Base-by-base conservation (phyloP, 92 coral and sea anemone genomes). In the Metridium senile region DNA sequence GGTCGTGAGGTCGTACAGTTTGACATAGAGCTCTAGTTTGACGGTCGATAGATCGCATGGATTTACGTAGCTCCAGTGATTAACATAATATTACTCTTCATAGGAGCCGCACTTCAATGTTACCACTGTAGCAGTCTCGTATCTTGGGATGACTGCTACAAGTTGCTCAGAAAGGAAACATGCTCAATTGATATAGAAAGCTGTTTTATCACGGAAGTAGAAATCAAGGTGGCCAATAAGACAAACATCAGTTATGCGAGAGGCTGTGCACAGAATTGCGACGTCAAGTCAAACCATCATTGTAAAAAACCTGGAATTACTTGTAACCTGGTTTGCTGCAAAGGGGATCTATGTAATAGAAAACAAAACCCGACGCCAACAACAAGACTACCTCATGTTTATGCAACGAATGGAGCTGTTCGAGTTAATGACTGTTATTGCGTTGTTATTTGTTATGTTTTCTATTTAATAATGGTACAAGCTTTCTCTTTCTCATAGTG, bases 231-330 rank as follows among this genome's bases (percentile, higher is more conserved):
- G 1, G 31, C 8, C 6, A 61, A 61, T 29, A 21, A 18, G 23
- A 61, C 66, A 22, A 26, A 1, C 13, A 1, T 1, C 11, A 61
- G 66, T 29, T 61, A 2, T 61, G 32, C 32, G 9, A 11, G 66
- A 21, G 66, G 30, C 2, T 61, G 66, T 61, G 66, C 66, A 61
- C 17, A 61, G 19, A 22, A 61, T 23, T 61, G 66, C 19, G 66
- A 61, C 66, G 33, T 61, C 13, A 18, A 61, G 23, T 61, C 66
- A 11, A 61, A 61, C 33, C 66, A 11, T 10, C 17, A 21, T 9
- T 61, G 66, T 27, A 7, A 9, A 1, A 22, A 10, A 23, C 33
- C 66, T 23, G 31, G 33, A 22, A 27, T 61, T 26, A 23, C 30
- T 61, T 61, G 66, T 23, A 61, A 61, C 8, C 9, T 61, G 17